Percentiles rank a stretch among this genome's conserved stretches.
phyloP scores from a whole-genome alignment of 2,888 invertebrate genomes.

The Heliconius sara region DNA sequence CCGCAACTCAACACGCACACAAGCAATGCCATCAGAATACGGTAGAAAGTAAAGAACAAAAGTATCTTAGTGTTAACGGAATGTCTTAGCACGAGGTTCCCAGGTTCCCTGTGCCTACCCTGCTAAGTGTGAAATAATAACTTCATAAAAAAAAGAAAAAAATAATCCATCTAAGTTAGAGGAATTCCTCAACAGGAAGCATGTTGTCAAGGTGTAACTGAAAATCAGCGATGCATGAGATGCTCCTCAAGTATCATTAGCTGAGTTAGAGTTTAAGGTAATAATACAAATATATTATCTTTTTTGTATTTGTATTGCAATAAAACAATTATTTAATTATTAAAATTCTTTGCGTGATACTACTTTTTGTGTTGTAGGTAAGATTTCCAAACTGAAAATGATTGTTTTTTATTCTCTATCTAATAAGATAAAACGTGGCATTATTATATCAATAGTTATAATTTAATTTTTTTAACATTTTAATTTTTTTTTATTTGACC shows the following conservation, averaged over 20 bases:
- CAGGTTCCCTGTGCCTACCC: background rate
- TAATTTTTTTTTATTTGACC: background rate
- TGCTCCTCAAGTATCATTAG: background rate
- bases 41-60: background rate
- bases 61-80: background rate
- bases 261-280: background rate
- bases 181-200: background rate
- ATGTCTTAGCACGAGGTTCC: background rate
- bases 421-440: too few species aligned
- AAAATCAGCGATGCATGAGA: slow-evolving; percentile 1
- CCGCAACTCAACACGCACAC: too few species aligned
- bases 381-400: too few species aligned
- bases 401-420: too few species aligned
- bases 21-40: background rate
- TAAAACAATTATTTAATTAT: too few species aligned
- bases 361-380: too few species aligned
- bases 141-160: too few species aligned
- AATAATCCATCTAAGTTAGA: background rate
- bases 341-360: too few species aligned
- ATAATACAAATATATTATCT: background rate
- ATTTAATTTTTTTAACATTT: background rate
- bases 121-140: too few species aligned
- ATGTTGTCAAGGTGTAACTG: background rate
- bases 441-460: background rate
- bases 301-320: background rate